These are phyloP conservation scores for Diadegma fenestrale DNA, from an alignment of 2,888 invertebrate genomes.

Conservation along the genomic window DNA sequence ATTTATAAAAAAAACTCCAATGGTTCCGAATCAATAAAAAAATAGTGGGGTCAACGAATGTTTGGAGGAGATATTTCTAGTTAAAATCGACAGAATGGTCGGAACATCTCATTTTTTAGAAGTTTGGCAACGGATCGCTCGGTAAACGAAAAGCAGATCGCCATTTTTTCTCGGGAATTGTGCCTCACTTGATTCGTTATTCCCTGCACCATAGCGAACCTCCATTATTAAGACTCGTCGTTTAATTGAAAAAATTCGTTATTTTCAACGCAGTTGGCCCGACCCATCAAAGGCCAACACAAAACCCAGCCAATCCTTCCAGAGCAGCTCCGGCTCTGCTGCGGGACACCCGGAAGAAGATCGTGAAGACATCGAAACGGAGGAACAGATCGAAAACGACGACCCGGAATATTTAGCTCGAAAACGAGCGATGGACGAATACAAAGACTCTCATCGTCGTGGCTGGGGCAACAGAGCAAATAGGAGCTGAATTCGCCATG, in stretches of 20 bases:
- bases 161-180: too few relatives aligned
- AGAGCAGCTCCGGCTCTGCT: constrained; percentile 69
- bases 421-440: constrained; percentile 92
- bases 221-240: too few relatives aligned
- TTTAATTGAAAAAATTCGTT: not conserved
- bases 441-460: constrained; percentile 93
- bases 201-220: too few relatives aligned
- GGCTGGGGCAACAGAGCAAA: constrained; percentile 95
- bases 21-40: too few relatives aligned
- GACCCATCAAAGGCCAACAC: constrained; percentile 75
- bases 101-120: too few relatives aligned
- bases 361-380: constrained; percentile 88
- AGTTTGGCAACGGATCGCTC: too few relatives aligned
- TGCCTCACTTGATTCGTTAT: too few relatives aligned
- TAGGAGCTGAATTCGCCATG: constrained; percentile 87
- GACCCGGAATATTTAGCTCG: constrained; percentile 89
- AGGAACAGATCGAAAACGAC: constrained; percentile 89
- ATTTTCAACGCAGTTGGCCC: constrained; percentile 77
- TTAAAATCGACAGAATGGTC: too few relatives aligned
- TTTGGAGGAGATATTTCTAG: too few relatives aligned
- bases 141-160: too few relatives aligned
- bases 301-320: constrained; percentile 73
- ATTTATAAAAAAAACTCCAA: too few relatives aligned
- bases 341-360: constrained; percentile 81
- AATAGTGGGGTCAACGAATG: too few relatives aligned